These are phyloP conservation scores for Elysia chlorotica DNA, from an alignment of 1,140 invertebrate genomes.

Conservation along the genomic window DNA sequence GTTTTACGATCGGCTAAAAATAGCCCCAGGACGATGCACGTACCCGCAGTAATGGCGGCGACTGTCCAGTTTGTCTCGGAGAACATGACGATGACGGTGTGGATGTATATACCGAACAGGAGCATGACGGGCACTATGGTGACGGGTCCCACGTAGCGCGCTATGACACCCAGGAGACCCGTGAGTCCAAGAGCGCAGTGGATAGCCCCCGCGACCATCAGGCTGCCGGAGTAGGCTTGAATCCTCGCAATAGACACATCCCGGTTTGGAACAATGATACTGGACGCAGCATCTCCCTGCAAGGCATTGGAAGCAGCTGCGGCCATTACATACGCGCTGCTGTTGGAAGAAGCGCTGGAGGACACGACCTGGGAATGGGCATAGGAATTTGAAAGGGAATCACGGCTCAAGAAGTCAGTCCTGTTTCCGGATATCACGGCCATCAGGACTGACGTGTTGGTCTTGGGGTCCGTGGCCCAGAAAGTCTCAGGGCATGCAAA, in stretches of 20 bases:
- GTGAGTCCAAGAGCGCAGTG: constrained; percentile 42
- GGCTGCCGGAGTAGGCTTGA: constrained; percentile 27
- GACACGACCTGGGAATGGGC: too few relatives aligned
- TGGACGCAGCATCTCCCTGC: too few relatives aligned
- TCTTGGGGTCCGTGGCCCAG: background rate
- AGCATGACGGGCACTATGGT: constrained; percentile 64
- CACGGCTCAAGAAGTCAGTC: too few relatives aligned
- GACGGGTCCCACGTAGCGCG: constrained; percentile 64
- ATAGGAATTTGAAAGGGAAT: too few relatives aligned
- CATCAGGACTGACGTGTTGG: constrained; percentile 1
- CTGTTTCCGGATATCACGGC: background rate
- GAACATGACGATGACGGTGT: constrained; percentile 51
- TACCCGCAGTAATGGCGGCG: constrained; percentile 68
- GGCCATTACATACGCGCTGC: too few relatives aligned
- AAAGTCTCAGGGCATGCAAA: constrained; percentile 35
- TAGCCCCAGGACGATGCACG: constrained; percentile 82
- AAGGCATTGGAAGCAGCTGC: too few relatives aligned
- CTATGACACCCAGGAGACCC: constrained; percentile 53
- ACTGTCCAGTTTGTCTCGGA: constrained; percentile 60
- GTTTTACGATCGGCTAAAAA: constrained; percentile 74
- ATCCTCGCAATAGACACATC: background rate
- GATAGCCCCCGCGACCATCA: constrained; percentile 41
- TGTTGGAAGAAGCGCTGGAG: too few relatives aligned
- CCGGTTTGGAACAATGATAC: background rate
- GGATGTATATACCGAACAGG: constrained; percentile 62